Evolutionary conservation across 1,140 invertebrate species (phyloP).

Genomic region (Drosophila burlai): DNA sequence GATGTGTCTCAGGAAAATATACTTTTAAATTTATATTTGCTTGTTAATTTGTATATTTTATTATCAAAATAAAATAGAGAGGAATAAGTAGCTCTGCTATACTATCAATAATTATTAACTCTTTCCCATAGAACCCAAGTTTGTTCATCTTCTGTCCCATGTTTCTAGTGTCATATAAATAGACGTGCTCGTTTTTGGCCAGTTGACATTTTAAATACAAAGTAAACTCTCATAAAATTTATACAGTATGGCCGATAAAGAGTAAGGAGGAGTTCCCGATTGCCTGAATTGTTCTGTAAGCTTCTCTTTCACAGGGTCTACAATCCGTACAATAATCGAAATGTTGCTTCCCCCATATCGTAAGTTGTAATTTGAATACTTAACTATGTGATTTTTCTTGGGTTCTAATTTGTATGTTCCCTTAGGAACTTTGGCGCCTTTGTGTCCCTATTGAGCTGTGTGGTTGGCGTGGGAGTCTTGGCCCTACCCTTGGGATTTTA

Average conservation of each 20-base stretch:
- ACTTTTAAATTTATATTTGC: neutral
- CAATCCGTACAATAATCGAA: constrained; percentile 46
- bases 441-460: constrained; percentile 31
- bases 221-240: neutral
- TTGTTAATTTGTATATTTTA: neutral
- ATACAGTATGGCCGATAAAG: constrained; percentile 15
- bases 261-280: neutral
- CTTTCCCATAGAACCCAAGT: too few relatives aligned
- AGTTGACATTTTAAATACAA: neutral
- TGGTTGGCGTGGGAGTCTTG: constrained; percentile 49
- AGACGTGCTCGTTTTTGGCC: neutral
- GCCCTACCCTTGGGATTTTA: constrained; percentile 48
- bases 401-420: too few relatives aligned
- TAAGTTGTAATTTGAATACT: constrained; percentile 18
- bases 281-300: neutral
- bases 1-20: neutral
- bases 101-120: too few relatives aligned
- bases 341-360: constrained; percentile 29
- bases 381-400: neutral
- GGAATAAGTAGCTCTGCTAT: neutral
- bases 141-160: neutral
- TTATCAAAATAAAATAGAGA: neutral
- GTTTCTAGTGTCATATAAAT: constrained; percentile 1
- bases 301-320: constrained; percentile 1
- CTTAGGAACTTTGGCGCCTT: constrained; percentile 30